These are phyloP conservation scores for Adrianichthys oophorus DNA, from an alignment of 2,797 vertebrate species.

Conservation along the genomic window DNA sequence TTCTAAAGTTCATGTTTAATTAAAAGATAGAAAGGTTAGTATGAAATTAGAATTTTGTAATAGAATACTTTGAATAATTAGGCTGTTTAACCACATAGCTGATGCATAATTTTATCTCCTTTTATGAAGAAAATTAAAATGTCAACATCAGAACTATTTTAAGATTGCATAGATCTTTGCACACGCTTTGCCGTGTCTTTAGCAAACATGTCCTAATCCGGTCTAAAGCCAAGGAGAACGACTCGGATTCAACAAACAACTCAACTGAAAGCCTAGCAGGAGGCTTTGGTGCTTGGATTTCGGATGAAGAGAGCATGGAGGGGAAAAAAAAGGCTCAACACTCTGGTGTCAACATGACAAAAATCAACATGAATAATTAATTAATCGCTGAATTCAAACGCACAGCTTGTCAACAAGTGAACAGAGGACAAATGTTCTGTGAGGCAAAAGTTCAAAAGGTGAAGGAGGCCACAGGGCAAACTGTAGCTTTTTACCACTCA, in stretches of 20 bases:
- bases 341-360: slow-evolving; percentile 18
- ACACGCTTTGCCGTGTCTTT: slow-evolving; percentile 40
- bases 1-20: slow-evolving; percentile 19
- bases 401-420: slow-evolving; percentile 36
- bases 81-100: no score
- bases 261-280: slow-evolving; percentile 46
- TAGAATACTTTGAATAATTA: no score
- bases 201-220: slow-evolving; percentile 66
- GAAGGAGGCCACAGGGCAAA: slow-evolving; percentile 21
- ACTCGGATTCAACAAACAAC: slow-evolving; percentile 59
- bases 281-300: slow-evolving; percentile 26
- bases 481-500: slow-evolving; percentile 34
- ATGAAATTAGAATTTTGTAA: slow-evolving; percentile 4
- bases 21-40: slow-evolving; percentile 7
- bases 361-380: slow-evolving; percentile 54
- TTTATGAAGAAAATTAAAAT: slow-evolving; percentile 4
- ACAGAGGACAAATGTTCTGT: slow-evolving; percentile 38
- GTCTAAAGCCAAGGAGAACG: slow-evolving; percentile 48
- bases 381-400: slow-evolving; percentile 40
- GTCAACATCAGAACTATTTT: not conserved
- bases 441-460: slow-evolving; percentile 55
- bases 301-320: slow-evolving; percentile 8
- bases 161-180: slow-evolving; percentile 22
- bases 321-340: not conserved
- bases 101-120: no score